These are phyloP conservation scores for Caenorhabditis uteleia DNA, from an alignment of 2,888 invertebrate genomes.

Conservation along the genomic window DNA sequence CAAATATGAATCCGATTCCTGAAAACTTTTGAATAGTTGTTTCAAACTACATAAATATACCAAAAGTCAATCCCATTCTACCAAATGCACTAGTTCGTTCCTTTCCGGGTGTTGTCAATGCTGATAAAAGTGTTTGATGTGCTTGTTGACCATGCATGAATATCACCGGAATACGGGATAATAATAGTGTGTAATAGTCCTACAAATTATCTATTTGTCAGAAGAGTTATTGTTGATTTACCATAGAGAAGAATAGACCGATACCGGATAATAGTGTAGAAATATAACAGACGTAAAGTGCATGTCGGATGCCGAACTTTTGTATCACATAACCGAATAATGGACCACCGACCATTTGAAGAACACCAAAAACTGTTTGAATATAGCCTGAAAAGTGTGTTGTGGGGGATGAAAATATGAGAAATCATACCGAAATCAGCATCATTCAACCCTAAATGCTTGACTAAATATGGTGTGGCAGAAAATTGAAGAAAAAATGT, in stretches of 20 bases:
- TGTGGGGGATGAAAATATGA: not conserved
- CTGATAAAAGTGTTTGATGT: slow-evolving; percentile 60
- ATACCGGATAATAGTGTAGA: slow-evolving; percentile 46
- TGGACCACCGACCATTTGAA: slow-evolving; percentile 60
- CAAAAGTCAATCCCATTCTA: slow-evolving; percentile 60
- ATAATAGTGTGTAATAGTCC: slow-evolving; percentile 46
- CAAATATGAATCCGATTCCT: slow-evolving; percentile 36
- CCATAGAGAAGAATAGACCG: slow-evolving; percentile 44
- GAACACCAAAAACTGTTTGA: slow-evolving; percentile 57
- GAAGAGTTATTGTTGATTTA: slow-evolving; percentile 10
- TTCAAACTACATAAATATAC: too few relatives aligned
- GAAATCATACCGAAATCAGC: slow-evolving; percentile 47
- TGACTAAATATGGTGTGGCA: slow-evolving; percentile 48
- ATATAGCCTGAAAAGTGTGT: slow-evolving; percentile 37
- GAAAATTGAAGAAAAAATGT: slow-evolving; percentile 57
- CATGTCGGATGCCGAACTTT: slow-evolving; percentile 47
- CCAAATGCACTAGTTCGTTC: slow-evolving; percentile 61
- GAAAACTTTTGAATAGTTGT: not conserved
- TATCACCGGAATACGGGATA: slow-evolving; percentile 50
- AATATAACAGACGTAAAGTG: slow-evolving; percentile 47
- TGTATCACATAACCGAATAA: slow-evolving; percentile 56
- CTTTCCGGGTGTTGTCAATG: slow-evolving; percentile 55
- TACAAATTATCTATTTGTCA: slow-evolving; percentile 17
- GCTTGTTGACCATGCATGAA: slow-evolving; percentile 64
- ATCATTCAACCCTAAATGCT: slow-evolving; percentile 48